A percentile compares a stretch with the other conserved stretches of the same genome.
Conservation (phyloP, 37 sponge, comb jelly and placozoan species). For the Chondrosia reniformis region DNA sequence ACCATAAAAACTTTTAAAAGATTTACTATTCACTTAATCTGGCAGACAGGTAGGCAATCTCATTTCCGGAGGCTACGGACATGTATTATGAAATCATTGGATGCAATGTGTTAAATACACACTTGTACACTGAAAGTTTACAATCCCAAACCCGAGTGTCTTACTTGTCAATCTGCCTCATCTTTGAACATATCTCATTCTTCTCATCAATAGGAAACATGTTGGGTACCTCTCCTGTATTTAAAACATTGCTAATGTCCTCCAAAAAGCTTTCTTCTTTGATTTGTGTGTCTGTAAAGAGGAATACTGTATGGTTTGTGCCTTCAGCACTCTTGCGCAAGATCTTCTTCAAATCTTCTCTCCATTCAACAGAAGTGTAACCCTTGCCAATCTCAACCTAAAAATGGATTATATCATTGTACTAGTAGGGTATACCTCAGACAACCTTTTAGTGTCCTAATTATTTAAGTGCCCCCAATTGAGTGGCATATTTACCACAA, state of each 20-base stretch:
- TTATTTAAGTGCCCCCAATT: too few species aligned
- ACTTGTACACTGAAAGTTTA: not conserved
- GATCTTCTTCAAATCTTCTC: slow-evolving; percentile 95
- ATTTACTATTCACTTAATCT: too few species aligned
- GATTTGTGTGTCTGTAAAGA: slow-evolving; percentile 93
- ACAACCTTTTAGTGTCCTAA: too few species aligned
- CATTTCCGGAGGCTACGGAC: too few species aligned
- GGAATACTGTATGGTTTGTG: slow-evolving; percentile 72
- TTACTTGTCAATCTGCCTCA: slow-evolving; percentile 95
- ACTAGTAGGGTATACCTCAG: too few species aligned
- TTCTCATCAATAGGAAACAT: slow-evolving; percentile 96
- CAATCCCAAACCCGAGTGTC: too few species aligned
- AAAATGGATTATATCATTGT: not conserved
- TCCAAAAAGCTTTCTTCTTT: slow-evolving; percentile 96
- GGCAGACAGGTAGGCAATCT: too few species aligned
- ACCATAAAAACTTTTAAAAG: too few species aligned
- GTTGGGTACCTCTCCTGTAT: slow-evolving; percentile 97
- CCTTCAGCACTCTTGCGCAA: slow-evolving; percentile 86
- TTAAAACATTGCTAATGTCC: slow-evolving; percentile 92
- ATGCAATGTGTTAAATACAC: not conserved
- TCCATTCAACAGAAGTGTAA: slow-evolving; percentile 94
- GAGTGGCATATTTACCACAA: too few species aligned
- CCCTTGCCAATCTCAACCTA: slow-evolving; percentile 97
- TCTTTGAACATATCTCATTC: slow-evolving; percentile 88
- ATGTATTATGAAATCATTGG: too few species aligned